Evolutionary conservation across 2,797 vertebrate genomes (phyloP).

Genomic region (Chelmon rostratus): DNA sequence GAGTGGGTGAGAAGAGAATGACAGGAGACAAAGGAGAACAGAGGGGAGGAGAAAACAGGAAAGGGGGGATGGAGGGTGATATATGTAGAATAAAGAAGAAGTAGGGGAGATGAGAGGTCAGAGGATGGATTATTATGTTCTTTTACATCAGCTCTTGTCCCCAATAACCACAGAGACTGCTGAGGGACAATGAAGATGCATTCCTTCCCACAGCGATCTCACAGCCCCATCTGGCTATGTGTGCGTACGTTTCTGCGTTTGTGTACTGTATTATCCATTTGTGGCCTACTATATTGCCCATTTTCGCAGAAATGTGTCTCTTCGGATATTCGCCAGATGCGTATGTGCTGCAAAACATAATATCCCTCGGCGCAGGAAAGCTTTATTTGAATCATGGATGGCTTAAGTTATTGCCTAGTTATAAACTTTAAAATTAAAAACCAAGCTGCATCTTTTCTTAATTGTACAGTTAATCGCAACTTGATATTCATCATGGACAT

Average conservation of each 20-base stretch:
- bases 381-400: constrained; percentile 42
- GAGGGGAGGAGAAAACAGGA: constrained; percentile 22
- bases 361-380: constrained; percentile 61
- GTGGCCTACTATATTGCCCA: constrained; percentile 70
- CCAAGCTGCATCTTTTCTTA: constrained; percentile 16
- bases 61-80: constrained; percentile 35
- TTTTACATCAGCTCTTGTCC: constrained; percentile 62
- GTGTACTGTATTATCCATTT: constrained; percentile 76
- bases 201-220: constrained; percentile 69
- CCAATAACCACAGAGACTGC: constrained; percentile 66
- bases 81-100: constrained; percentile 41
- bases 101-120: constrained; percentile 52
- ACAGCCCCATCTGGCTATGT: constrained; percentile 77
- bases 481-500: not conserved
- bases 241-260: constrained; percentile 68
- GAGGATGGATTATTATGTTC: constrained; percentile 61
- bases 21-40: constrained; percentile 43
- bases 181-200: constrained; percentile 74
- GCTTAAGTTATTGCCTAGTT: constrained; percentile 46
- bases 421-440: constrained; percentile 45
- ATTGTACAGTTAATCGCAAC: not conserved
- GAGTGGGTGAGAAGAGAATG: constrained; percentile 37
- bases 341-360: constrained; percentile 56
- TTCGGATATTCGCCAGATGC: constrained; percentile 70
- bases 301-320: constrained; percentile 67